These are phyloP conservation scores for Schrankia costaestrigalis DNA, from an alignment of 2,888 invertebrate species.

Conservation along the genomic window DNA sequence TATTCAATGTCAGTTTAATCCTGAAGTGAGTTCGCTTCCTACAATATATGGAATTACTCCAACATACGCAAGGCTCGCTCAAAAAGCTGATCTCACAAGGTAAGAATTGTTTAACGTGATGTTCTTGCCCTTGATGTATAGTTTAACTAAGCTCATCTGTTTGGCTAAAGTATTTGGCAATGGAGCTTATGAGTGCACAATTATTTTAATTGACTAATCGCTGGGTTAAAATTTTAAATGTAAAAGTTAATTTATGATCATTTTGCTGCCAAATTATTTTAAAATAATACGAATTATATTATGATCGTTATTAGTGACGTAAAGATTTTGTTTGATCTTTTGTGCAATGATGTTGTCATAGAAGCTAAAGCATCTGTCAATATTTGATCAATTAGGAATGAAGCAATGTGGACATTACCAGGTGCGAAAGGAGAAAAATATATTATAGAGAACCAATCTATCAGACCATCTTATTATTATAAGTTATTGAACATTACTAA, in stretches of 20 bases:
- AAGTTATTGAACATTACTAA: too few relatives aligned
- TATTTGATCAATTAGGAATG: too few relatives aligned
- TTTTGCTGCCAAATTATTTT: neutral
- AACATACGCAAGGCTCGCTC: constrained; percentile 92
- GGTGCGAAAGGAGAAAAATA: too few relatives aligned
- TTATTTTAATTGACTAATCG: constrained; percentile 25
- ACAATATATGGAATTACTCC: constrained; percentile 95
- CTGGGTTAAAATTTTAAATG: too few relatives aligned
- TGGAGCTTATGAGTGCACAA: constrained; percentile 19
- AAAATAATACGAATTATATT: neutral
- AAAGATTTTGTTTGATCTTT: neutral
- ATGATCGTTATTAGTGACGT: too few relatives aligned
- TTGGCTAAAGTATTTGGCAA: constrained; percentile 40
- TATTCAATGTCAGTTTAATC: constrained; percentile 68
- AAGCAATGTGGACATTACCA: too few relatives aligned
- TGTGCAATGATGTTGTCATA: neutral
- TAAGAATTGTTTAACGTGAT: constrained; percentile 61
- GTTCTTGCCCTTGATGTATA: constrained; percentile 57
- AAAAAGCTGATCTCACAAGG: constrained; percentile 96
- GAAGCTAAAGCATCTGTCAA: too few relatives aligned
- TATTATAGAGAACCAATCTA: too few relatives aligned
- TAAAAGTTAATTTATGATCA: too few relatives aligned
- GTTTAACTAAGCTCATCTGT: constrained; percentile 32
- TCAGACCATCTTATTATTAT: too few relatives aligned
- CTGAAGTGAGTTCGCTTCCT: constrained; percentile 74